These are phyloP conservation scores for Scrobipalpa atriplicella DNA, from an alignment of 2,888 invertebrate species.

Conservation along the genomic window DNA sequence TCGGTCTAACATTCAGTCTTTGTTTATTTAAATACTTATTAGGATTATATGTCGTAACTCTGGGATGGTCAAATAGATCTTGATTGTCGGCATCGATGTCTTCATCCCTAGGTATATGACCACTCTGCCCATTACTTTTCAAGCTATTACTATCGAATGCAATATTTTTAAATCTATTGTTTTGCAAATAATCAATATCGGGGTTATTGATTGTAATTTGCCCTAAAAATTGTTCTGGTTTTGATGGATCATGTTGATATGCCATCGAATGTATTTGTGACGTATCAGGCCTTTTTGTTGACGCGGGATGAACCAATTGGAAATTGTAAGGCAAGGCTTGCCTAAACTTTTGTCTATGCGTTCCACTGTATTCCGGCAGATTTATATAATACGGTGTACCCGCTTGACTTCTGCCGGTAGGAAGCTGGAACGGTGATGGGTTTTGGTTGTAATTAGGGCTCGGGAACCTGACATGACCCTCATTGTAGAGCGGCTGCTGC, in stretches of 20 bases:
- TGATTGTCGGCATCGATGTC: constrained; percentile 70
- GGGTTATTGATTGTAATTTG: constrained; percentile 85
- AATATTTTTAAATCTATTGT: constrained; percentile 72
- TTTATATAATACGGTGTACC: constrained; percentile 73
- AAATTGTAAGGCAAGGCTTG: constrained; percentile 73
- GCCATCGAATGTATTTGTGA: constrained; percentile 82
- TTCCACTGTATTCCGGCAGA: constrained; percentile 69
- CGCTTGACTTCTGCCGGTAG: constrained; percentile 76
- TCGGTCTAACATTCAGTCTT: constrained; percentile 68
- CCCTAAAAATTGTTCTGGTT: constrained; percentile 84
- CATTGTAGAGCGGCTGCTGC: constrained; percentile 66
- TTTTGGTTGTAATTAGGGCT: constrained; percentile 78
- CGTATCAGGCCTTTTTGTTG: constrained; percentile 81
- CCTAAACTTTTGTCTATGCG: constrained; percentile 69
- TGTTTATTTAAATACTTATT: constrained; percentile 65
- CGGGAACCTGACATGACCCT: constrained; percentile 68
- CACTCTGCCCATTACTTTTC: constrained; percentile 71
- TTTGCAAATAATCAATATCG: constrained; percentile 76
- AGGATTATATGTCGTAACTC: constrained; percentile 77
- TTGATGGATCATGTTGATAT: constrained; percentile 83
- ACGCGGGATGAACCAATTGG: constrained; percentile 73
- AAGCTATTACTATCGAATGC: constrained; percentile 78
- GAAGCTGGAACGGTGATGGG: constrained; percentile 76
- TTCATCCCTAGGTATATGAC: constrained; percentile 69
- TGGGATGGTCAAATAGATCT: constrained; percentile 71